phyloP scores from a whole-genome alignment of 2,888 invertebrate species.

The Cotesia congregata region DNA sequence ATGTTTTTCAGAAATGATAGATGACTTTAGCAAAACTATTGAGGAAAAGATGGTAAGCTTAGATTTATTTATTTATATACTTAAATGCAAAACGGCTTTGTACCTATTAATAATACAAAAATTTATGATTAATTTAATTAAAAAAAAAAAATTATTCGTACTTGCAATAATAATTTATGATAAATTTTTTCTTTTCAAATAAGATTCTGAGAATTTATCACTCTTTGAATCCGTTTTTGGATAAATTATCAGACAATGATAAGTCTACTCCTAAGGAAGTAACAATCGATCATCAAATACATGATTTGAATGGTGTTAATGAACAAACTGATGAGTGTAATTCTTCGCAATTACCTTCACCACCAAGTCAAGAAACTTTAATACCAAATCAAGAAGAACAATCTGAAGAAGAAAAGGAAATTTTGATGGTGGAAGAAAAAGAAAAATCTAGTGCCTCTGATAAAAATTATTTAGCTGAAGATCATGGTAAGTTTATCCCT shows the following conservation, averaged over 20 bases:
- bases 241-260: neutral
- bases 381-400: too few species aligned
- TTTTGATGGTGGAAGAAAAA: too few species aligned
- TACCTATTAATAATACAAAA: too few species aligned
- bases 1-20: too few species aligned
- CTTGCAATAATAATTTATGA: neutral
- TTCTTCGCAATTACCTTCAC: neutral
- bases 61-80: too few species aligned
- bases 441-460: neutral
- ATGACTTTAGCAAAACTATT: too few species aligned
- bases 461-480: neutral
- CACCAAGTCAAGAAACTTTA: too few species aligned
- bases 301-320: neutral
- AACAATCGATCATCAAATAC: neutral
- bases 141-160: neutral
- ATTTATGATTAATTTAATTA: neutral
- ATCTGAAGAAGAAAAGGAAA: too few species aligned
- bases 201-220: neutral
- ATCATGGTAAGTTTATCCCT: too few species aligned
- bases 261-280: neutral
- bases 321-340: neutral
- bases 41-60: too few species aligned
- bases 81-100: too few species aligned
- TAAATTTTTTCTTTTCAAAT: neutral
- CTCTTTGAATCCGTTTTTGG: neutral